phyloP scores from a whole-genome alignment of 2,888 invertebrate species.

The Prostheceraeus crozeri region DNA sequence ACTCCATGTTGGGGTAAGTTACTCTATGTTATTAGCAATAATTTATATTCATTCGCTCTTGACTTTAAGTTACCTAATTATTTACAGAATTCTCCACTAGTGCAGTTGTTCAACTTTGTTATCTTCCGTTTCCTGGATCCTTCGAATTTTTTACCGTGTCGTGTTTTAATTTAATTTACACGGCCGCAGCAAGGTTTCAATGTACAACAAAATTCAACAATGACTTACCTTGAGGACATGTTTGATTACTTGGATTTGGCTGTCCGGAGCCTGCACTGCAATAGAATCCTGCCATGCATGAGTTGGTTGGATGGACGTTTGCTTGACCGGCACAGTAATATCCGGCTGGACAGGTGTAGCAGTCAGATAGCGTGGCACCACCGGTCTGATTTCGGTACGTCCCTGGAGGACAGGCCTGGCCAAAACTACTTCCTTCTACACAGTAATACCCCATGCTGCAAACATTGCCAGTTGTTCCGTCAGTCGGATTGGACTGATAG shows the following conservation, averaged over 20 bases:
- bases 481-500: slow-evolving; percentile 47
- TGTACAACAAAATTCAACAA: too few species aligned
- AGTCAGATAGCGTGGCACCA: slow-evolving; percentile 48
- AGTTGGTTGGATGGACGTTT: slow-evolving; percentile 45
- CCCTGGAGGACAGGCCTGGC: slow-evolving; percentile 49
- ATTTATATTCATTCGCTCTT: too few species aligned
- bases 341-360: slow-evolving; percentile 49
- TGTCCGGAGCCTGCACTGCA: slow-evolving; percentile 41
- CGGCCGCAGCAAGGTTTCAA: too few species aligned
- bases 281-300: slow-evolving; percentile 1
- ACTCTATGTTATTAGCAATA: too few species aligned
- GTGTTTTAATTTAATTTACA: too few species aligned
- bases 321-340: slow-evolving; percentile 49
- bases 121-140: too few species aligned
- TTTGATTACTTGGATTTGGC: neutral
- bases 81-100: too few species aligned
- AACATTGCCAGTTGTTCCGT: slow-evolving; percentile 49
- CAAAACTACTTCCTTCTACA: slow-evolving; percentile 45
- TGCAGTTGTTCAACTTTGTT: too few species aligned
- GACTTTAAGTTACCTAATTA: too few species aligned
- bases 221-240: neutral
- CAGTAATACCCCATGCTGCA: slow-evolving; percentile 54
- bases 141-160: too few species aligned
- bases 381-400: slow-evolving; percentile 46
- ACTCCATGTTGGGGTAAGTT: too few species aligned